Evolutionary conservation across 2,113 vertebrate genomes (phyloP).

Genomic region (Leptodactylus fuscus): DNA sequence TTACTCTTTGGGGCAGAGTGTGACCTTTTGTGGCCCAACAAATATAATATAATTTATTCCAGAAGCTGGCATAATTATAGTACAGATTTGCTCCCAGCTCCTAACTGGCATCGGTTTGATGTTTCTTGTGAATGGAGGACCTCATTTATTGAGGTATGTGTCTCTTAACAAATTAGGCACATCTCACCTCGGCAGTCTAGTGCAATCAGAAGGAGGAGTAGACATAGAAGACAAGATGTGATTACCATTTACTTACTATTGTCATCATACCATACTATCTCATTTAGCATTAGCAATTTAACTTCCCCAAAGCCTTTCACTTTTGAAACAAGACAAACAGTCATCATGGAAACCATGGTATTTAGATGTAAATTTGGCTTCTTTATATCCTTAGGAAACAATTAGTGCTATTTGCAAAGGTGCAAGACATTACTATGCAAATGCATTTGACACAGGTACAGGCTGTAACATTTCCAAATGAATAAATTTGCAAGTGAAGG

Average conservation of each 20-base stretch:
- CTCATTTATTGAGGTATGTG: too few species aligned
- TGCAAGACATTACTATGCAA: neutral
- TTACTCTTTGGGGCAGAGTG: too few species aligned
- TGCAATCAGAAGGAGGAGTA: neutral
- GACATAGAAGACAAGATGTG: neutral
- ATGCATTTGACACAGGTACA: neutral
- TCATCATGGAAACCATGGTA: neutral
- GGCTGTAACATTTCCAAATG: neutral
- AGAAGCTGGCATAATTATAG: too few species aligned
- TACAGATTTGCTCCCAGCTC: too few species aligned
- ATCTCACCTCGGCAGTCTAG: too few species aligned
- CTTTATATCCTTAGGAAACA: neutral
- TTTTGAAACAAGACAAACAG: constrained; percentile 37
- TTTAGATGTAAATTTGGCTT: constrained; percentile 43
- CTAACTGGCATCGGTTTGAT: too few species aligned
- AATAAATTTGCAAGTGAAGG: neutral
- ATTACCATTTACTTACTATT: constrained; percentile 19
- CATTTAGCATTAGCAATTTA: neutral
- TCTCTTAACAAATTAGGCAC: too few species aligned
- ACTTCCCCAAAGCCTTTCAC: neutral
- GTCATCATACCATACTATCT: too few species aligned
- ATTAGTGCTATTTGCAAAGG: constrained; percentile 45
- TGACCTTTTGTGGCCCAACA: too few species aligned
- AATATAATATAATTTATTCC: too few species aligned
- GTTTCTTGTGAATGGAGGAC: too few species aligned